Conservation (phyloP, 2,113 vertebrate genomes). For the Rhodinocichla rosea region DNA sequence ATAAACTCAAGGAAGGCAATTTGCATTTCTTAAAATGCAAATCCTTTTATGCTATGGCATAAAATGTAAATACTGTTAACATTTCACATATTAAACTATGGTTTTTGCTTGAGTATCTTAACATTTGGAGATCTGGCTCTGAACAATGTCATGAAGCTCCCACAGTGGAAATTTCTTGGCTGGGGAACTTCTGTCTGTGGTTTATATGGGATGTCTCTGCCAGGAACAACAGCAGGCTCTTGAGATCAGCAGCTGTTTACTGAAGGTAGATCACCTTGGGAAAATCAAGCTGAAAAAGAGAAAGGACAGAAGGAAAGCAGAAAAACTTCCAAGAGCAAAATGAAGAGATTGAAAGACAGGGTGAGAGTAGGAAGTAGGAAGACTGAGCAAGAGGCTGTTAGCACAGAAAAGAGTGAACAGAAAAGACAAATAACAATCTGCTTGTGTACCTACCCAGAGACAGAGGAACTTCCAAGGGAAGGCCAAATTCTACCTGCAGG, state of each 20-base stretch:
- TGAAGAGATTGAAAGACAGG: not conserved
- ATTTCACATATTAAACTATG: not conserved
- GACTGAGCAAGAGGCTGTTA: not conserved
- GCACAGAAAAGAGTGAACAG: not conserved
- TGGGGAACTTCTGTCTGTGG: not conserved
- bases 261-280: not conserved
- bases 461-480: not conserved
- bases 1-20: not conserved
- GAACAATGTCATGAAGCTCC: not conserved
- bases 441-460: not conserved
- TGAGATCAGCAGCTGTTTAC: not conserved
- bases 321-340: not conserved
- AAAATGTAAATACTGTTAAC: not conserved
- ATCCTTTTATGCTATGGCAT: not conserved
- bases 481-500: not conserved
- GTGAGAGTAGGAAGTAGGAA: not conserved
- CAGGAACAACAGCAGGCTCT: not conserved
- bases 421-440: not conserved
- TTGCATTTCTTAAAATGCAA: not conserved
- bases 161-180: not conserved
- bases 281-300: not conserved
- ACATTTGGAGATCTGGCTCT: not conserved
- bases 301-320: not conserved
- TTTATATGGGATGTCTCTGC: not conserved
- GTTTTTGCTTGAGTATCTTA: not conserved